Percentiles rank a stretch among this genome's conserved stretches.
phyloP scores from a whole-genome alignment of 2,113 vertebrate genomes.

The Cyanoderma ruficeps region DNA sequence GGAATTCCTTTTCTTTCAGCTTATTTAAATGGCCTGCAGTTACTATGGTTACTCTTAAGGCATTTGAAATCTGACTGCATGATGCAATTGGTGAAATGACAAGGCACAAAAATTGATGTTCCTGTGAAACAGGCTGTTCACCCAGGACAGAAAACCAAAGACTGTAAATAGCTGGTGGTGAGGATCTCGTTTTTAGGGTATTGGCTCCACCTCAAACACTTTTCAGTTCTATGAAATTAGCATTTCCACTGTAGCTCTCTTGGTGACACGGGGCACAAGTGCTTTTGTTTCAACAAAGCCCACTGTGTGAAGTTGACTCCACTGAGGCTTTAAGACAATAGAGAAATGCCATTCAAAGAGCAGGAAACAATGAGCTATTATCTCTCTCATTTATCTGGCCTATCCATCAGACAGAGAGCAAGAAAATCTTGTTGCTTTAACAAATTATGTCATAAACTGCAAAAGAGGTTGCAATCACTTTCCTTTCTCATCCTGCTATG shows the following conservation, averaged over 20 bases:
- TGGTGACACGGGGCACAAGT: conserved; percentile 23
- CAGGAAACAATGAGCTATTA: conserved; percentile 50
- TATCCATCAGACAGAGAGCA: background rate
- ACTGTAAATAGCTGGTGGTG: background rate
- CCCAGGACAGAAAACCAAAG: conserved; percentile 2
- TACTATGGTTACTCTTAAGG: conserved; percentile 70
- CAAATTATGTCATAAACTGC: conserved; percentile 40
- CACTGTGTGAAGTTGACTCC: conserved; percentile 43
- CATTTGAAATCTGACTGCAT: conserved; percentile 46
- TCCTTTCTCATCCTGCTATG: background rate
- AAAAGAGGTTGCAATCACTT: background rate
- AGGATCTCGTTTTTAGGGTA: background rate
- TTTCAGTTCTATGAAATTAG: conserved; percentile 8
- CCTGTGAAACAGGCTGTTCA: conserved; percentile 27
- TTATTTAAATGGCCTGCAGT: conserved; percentile 62
- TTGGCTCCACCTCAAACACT: background rate
- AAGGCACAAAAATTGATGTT: conserved; percentile 67
- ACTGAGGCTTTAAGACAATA: conserved; percentile 56
- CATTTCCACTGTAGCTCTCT: conserved; percentile 21
- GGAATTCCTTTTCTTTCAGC: conserved; percentile 66
- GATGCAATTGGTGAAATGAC: conserved; percentile 68
- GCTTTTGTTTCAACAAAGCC: conserved; percentile 63
- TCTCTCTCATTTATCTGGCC: conserved; percentile 30
- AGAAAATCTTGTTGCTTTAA: conserved; percentile 35
- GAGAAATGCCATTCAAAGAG: conserved; percentile 51